phyloP scores from a whole-genome alignment of 2,113 vertebrate genomes.

The Phylloscopus trochiloides region DNA sequence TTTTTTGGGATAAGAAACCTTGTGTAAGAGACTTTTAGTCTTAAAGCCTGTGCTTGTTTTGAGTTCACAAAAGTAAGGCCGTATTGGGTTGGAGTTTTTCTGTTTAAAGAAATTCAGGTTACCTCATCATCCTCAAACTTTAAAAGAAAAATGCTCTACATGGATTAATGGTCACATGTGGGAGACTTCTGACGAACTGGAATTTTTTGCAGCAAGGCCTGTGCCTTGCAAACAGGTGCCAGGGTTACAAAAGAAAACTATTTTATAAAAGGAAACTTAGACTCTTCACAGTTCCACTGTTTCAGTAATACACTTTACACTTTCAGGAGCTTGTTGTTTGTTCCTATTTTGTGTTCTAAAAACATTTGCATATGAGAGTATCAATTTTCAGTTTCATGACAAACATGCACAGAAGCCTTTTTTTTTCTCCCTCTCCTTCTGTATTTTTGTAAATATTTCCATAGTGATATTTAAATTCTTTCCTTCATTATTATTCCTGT shows the following conservation, averaged over 20 bases:
- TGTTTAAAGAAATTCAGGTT: not conserved
- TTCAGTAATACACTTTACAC: not conserved
- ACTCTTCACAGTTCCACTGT: not conserved
- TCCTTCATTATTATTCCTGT: not conserved
- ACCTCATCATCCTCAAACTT: not conserved
- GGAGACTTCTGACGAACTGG: not conserved
- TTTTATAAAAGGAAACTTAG: not conserved
- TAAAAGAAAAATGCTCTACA: not conserved
- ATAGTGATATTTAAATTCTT: not conserved
- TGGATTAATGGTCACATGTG: not conserved
- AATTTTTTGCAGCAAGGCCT: not conserved
- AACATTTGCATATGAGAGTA: not conserved
- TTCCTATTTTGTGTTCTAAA: not conserved
- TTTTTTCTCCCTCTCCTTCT: not conserved
- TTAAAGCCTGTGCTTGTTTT: not conserved
- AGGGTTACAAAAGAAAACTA: not conserved
- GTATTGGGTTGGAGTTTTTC: not conserved
- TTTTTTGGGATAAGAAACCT: fast-evolving
- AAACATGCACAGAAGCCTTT: not conserved
- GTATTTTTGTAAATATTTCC: not conserved
- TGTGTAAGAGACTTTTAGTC: not conserved
- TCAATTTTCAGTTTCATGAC: not conserved
- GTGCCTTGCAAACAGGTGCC: not conserved
- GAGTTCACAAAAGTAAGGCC: not conserved
- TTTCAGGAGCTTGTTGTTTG: not conserved